Evolutionary conservation across 2,113 vertebrate species (phyloP), one percentile per base, ranked within the genome.

Genomic region (Upupa epops): DNA sequence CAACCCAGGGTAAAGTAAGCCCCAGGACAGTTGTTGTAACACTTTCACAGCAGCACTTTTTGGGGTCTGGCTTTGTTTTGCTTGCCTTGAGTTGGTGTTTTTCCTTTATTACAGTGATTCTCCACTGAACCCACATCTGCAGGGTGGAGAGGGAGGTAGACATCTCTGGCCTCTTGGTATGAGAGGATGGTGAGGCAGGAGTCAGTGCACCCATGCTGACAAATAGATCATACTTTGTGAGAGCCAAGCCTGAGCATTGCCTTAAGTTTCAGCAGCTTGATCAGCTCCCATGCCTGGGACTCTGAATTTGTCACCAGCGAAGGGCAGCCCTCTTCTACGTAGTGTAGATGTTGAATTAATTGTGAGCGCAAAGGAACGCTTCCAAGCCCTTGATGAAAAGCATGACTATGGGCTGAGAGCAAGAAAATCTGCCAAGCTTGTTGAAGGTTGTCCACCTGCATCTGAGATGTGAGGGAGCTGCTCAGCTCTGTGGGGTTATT

Each of bases 251-350:
- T 90, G 90, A 96, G 34, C 0, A 0, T 84, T 94, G 88, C 83
- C 94, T 96, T 86, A 86, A 93, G 88, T 83, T 84, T 90, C 16
- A 92, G 59, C 63, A 82, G 90, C 88, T 82, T 56, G 64, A 40
- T 32, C 58, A 54, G 58, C 92, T 92, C 61, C 66, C 61, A 26
- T 0, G 2, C 66, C 74, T 78, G 59, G 83, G 74, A 81, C n/a
- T 13, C 19, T 32, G 70, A 82, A 79, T 81, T 90, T 95, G 90
- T 80, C 92, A 93, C 63, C 86, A 84, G 54, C 61, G 74, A 83
- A 28, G 34, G 0, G 0, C 72, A 54, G 69, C 13, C 13, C 59
- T 83, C 88, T 85, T 49, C 88, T 88, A 92, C 66, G 66, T 75
- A 72, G 69, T 94, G 94, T 42, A 96, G 83, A 46, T 78, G 80